Conservation (phyloP, 2,797 vertebrate genomes). For the Enteromius viviparus region DNA sequence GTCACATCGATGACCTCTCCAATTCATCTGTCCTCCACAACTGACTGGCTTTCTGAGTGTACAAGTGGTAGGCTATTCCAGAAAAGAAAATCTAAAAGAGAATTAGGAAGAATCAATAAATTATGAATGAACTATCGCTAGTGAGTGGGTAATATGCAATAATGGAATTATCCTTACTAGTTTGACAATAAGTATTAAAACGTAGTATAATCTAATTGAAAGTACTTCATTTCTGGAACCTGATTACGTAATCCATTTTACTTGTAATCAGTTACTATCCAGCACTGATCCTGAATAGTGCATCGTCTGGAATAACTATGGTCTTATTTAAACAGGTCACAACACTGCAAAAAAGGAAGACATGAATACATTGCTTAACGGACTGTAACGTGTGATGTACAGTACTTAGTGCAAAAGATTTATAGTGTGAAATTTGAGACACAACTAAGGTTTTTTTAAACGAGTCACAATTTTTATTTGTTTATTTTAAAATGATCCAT, state of each 20-base stretch:
- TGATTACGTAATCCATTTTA: background rate
- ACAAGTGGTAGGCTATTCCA: background rate
- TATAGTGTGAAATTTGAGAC: background rate
- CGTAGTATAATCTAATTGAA: background rate
- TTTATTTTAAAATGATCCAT: conserved; percentile 70
- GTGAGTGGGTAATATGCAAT: background rate
- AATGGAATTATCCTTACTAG: background rate
- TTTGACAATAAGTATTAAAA: background rate
- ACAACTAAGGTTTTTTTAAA: conserved; percentile 33
- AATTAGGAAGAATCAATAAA: background rate
- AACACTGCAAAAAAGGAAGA: background rate
- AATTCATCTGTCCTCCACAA: background rate
- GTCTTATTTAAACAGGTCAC: background rate
- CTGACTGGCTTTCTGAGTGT: background rate
- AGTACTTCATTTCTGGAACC: background rate
- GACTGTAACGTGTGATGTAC: background rate
- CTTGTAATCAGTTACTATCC: background rate
- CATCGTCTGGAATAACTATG: background rate
- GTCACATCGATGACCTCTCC: too few species aligned
- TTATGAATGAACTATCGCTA: background rate
- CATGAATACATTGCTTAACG: background rate
- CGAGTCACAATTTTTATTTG: background rate
- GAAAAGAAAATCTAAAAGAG: background rate
- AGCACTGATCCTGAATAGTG: background rate
- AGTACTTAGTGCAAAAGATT: background rate